Base-by-base conservation (phyloP, 2,888 invertebrate genomes). In the Tenthredo notha region DNA sequence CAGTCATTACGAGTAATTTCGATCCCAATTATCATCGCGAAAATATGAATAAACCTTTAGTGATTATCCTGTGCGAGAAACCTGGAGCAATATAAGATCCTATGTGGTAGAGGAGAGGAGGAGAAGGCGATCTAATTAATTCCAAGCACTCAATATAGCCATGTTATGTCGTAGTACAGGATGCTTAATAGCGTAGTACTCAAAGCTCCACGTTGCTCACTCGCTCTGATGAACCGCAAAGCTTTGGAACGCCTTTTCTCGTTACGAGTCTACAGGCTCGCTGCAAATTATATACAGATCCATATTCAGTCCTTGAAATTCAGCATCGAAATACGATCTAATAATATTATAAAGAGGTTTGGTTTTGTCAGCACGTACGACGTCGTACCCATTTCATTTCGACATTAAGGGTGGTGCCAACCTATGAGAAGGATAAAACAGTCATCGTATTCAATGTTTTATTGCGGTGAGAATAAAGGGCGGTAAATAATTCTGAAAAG, bases 81-180 rank as follows among this genome's bases (percentile, higher is more conserved):
- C 12, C 12, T 29, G 65, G 29, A 67, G 67, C 33, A 67, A 33
- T 33, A 33, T 29, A 15, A 18, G 33, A 18, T 67, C 33, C 67
- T 33, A 37, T 7, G 40, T 25, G 54, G 54, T 50, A 25, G 1
- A 47, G 77, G n/a, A 29, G 40, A 25, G 54, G 54, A 29, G 15
- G 1, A 47, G 77, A 10, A 29, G 29, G 25, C 29, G 29, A 54
- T 25, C 33, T 77, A 77, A 77, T 77, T 54, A 77, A 77, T 77
- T 47, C 77, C 77, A 25, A 77, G 33, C 77, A 25, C 29, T 77
- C 10, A 50, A 77, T 50, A 77, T 50, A 50, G 29, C 50, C 75
- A 25, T 75, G 75, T 50, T 15, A 54, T 75, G 25, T 25, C 77
- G 29, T 15, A 21, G 50, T 50, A 54, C 21, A 77, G 50, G 43